Conservation (phyloP, 2,113 vertebrate genomes). For the Oncorhynchus kisutch region DNA sequence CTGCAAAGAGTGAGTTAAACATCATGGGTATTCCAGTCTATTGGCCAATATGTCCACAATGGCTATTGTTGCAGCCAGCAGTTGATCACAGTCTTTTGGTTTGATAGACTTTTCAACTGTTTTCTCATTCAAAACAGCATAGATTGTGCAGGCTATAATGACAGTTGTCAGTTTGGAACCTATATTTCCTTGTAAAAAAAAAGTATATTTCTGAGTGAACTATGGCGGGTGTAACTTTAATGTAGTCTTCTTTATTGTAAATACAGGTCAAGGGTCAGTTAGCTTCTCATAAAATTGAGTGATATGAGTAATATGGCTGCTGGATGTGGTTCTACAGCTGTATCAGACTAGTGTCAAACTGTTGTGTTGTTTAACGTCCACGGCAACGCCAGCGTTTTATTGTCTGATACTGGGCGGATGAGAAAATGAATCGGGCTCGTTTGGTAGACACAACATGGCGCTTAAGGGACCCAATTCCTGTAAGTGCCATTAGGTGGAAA, state of each 20-base stretch:
- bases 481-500: constrained; percentile 82
- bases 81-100: no score
- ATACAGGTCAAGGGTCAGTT: no score
- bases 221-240: no score
- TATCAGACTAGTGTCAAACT: background rate
- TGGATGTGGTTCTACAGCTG: background rate
- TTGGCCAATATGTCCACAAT: background rate
- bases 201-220: no score
- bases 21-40: background rate
- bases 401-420: constrained; percentile 70
- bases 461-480: constrained; percentile 80
- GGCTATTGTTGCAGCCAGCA: background rate
- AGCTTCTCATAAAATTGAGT: no score
- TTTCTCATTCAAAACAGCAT: no score
- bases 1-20: background rate
- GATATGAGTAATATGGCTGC: no score
- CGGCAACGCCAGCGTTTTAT: constrained; percentile 61
- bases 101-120: no score
- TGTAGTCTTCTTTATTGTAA: no score
- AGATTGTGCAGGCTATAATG: no score
- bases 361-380: constrained; percentile 70
- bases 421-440: constrained; percentile 74
- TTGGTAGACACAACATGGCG: constrained; percentile 74
- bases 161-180: no score
- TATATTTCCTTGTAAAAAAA: no score